Evolutionary conservation across 2,888 invertebrate genomes (phyloP), one percentile per base, ranked within the genome.

Genomic region (Lithophane leautieri): DNA sequence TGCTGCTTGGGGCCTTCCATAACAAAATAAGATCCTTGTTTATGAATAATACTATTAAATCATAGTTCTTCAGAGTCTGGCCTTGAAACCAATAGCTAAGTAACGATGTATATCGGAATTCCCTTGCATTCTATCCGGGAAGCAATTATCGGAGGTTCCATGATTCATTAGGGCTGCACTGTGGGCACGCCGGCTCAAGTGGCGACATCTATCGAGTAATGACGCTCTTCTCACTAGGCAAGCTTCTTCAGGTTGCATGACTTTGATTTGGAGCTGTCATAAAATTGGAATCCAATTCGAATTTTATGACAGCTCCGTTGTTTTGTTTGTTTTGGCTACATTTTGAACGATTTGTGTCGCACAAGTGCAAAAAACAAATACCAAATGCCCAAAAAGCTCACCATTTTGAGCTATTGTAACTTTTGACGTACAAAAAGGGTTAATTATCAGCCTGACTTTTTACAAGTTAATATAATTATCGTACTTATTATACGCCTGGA

Each of bases 101-200:
- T 69, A 65, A 34, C 78, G 40, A 70, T 22, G 50, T 70, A 61
- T 54, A 81, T 56, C 56, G 44, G 82, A 80, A 85, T 69, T 69
- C 68, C 75, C 56, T 50, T 56, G 44, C 40, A 70, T 65, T 52
- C 62, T 75, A 61, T 75, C 54, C 68, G 58, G 69, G 56, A 73
- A 81, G 85, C 76, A 77, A 85, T 85, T 82, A 77, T 73, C 56
- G 56, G 54, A 28, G 69, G 50, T 44, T 67, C 72, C 44, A 76
- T 60, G 68, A 71, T 73, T 82, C 63, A 85, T 82, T 82, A 82
- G 68, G 68, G 63, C 56, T 70, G 77, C 40, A 52, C 52, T 69
- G 67, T 70, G 65, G 69, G 58, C 58, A 50, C 65, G 50, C 61
- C 28, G 22, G 25, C 50, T 74, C 65, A 34, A 76, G 82, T 54